Evolutionary conservation across 2,113 vertebrate genomes (phyloP).

Genomic region (Pteruthius melanotis): DNA sequence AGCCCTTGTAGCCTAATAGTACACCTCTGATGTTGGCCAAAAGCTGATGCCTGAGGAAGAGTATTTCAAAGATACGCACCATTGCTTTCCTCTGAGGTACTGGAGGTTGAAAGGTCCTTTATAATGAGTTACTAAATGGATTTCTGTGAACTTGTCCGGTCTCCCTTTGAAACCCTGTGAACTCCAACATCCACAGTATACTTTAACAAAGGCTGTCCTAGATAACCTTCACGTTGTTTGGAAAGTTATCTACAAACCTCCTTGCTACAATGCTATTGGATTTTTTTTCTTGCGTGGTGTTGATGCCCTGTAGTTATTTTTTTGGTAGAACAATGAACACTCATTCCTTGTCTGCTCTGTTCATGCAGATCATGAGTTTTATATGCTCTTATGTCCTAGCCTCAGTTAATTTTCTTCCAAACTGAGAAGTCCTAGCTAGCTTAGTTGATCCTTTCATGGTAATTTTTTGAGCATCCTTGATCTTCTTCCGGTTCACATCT

Average conservation of each 20-base stretch:
- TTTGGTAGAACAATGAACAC: not conserved
- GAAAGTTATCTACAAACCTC: not conserved
- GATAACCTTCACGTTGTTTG: constrained; percentile 14
- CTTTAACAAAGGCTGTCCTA: constrained; percentile 16
- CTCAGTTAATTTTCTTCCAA: not conserved
- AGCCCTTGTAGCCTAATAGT: not conserved
- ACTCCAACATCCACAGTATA: not conserved
- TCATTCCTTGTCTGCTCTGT: not conserved
- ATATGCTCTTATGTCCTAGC: not conserved
- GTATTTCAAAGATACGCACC: not conserved
- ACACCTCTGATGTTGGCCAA: not conserved
- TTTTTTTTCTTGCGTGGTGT: not conserved
- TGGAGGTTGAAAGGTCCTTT: not conserved
- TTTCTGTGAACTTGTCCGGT: constrained; percentile 11
- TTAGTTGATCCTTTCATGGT: not conserved
- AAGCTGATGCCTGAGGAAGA: constrained; percentile 5
- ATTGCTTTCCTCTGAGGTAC: not conserved
- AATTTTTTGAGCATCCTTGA: not conserved
- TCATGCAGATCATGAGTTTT: not conserved
- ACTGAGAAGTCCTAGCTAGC: not conserved
- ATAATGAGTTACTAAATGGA: constrained; percentile 34
- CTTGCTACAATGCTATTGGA: not conserved
- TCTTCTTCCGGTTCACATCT: not conserved
- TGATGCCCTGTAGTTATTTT: not conserved
- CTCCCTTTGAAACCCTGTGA: constrained; percentile 1